These are phyloP conservation scores for Caretta caretta DNA, from an alignment of 2,113 vertebrate species.

Conservation along the genomic window DNA sequence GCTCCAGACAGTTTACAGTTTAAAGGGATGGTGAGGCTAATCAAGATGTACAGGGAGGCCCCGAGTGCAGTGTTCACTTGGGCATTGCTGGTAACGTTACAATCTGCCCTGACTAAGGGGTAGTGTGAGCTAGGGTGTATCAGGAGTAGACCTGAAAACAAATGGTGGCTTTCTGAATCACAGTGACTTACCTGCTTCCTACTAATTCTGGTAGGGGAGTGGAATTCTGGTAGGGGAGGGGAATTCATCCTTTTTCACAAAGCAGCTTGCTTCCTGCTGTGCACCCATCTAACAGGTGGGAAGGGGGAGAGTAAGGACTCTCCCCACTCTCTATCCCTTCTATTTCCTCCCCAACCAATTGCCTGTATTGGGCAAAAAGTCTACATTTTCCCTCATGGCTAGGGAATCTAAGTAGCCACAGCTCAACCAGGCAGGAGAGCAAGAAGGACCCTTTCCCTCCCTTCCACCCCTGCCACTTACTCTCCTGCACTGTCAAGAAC, in stretches of 20 bases:
- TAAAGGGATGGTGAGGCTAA: neutral
- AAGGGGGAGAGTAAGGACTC: neutral
- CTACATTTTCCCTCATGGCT: no score
- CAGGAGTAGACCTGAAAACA: neutral
- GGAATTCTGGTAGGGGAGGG: neutral
- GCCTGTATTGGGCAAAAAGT: no score
- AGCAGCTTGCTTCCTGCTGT: neutral
- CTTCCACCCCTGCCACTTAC: no score
- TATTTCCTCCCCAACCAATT: no score
- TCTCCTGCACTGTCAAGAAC: no score
- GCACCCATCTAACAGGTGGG: neutral
- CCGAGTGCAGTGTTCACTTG: neutral
- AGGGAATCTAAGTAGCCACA: no score
- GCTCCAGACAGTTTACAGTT: neutral
- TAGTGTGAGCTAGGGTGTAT: neutral
- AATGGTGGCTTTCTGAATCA: neutral
- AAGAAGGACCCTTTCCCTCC: no score
- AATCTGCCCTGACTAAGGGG: neutral
- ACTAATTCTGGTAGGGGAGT: neutral
- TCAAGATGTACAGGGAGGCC: neutral
- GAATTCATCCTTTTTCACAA: neutral
- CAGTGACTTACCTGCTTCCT: neutral
- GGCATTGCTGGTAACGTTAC: neutral
- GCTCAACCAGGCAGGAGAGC: no score
- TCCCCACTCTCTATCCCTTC: no score